Base-by-base conservation (phyloP, 2,888 invertebrate genomes). In the Eristalis pertinax region DNA sequence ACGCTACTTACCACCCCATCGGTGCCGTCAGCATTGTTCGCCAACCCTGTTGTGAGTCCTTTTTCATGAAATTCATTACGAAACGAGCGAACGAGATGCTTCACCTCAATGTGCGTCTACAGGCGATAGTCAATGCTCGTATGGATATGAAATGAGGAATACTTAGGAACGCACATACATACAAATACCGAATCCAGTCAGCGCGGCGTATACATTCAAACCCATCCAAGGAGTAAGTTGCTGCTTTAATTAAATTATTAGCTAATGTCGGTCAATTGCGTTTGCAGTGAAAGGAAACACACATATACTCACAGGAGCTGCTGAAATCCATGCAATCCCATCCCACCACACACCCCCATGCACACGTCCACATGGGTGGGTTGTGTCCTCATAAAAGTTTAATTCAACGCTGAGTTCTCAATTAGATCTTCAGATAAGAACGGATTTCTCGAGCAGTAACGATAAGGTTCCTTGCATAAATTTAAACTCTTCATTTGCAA, bases 11-110 rank as follows among this genome's bases (percentile, higher is more conserved):
- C 50, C 50, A 19, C 50, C 50, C 50, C 50, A 50, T 50, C 50
- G 19, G 50, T 50, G 50, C 50, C 50, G n/a, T 19, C 50, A 50
- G 50, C 19, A 50, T 1, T 19, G 19, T n/a, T 13, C 32, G n/a
- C 29, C n/a, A 13, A 56, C 63, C 4, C 60, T 15, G 22, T 22
- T 41, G 32, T 78, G 70, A 65, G 74, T 50, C 41, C 65, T 70
- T 73, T 79, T 76, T 50, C 50, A 70, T 72, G 75, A 50, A 84
- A 84, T 80, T 84, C 80, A 80, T 84, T 84, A 80, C 41, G 35
- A 67, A 67, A 68, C 58, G 67, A 26, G 11, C 56, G 24, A 73
- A 65, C 11, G 22, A 67, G 41, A 58, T 65, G 35, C 41, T 8
- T 62, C 58, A 22, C n/a, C 56, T 56, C 56, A 58, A 26, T n/a